Evolutionary conservation across 23 tunicate genomes (phyloP), one percentile per base, ranked within the genome.

Genomic region (Trididemnum miniatum): DNA sequence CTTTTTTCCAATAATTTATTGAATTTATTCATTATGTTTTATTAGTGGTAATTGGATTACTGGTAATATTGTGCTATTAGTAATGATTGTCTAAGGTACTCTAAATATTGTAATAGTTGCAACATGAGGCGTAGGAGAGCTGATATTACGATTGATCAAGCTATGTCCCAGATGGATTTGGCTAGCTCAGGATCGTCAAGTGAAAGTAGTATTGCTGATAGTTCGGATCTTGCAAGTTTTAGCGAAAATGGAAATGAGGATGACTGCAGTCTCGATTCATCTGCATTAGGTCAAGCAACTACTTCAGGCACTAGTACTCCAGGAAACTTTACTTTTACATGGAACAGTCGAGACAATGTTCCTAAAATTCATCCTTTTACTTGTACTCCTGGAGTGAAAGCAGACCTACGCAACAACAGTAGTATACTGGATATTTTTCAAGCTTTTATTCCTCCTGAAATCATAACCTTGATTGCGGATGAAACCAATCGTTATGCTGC

Each of bases 301-400:
- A 67, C 38, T 67, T 67, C 75, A 5, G 75, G 75, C 75, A 67
- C 75, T 67, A 67, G 75, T 67, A 67, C 38, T 67, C 75, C 75
- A 67, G 75, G 75, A 67, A 67, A 67, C 75, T 67, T 67, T 67
- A 24, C 75, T 67, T 67, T 67, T 67, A 67, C 75, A 67, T 67
- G 75, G 38, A 67, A 67, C 26, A 67, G 18, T 30, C 37, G 32
- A 67, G 75, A 67, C 75, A 67, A 67, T 32, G 75, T 9, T 67
- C 75, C 75, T 30, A 67, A 67, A 67, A 67, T 67, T 67, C 75
- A 67, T 67, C 38, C 38, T 12, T 67, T 67, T 67, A 12, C 75
- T 67, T 37, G 75, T 67, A 67, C 75, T 67, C 75, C 75, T 67
- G 75, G 75, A 67, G 75, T 67, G 75, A 67, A 67, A 67, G 75